These are phyloP conservation scores for Trichonephila inaurata DNA, from an alignment of 1,140 invertebrate genomes.

Conservation along the genomic window DNA sequence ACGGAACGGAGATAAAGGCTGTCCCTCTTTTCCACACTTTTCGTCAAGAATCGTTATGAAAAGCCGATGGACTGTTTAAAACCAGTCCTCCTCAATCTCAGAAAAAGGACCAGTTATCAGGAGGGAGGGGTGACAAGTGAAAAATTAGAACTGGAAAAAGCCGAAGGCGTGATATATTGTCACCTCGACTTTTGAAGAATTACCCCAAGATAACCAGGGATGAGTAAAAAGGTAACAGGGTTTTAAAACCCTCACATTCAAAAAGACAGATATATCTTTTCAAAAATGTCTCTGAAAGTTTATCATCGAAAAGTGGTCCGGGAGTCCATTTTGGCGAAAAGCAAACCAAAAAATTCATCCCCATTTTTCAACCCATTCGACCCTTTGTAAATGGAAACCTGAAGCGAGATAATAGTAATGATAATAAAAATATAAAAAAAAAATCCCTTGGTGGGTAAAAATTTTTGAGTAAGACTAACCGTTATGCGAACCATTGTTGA, in stretches of 20 bases:
- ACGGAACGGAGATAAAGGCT: slow-evolving; percentile 17
- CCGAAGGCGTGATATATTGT: slow-evolving; percentile 70
- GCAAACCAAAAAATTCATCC: slow-evolving; percentile 43
- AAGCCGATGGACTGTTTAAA: slow-evolving; percentile 72
- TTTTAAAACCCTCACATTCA: slow-evolving; percentile 71
- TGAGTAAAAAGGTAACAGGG: slow-evolving; percentile 70
- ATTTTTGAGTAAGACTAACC: slow-evolving; percentile 76
- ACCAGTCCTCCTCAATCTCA: slow-evolving; percentile 52
- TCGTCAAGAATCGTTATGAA: slow-evolving; percentile 62
- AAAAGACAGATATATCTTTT: slow-evolving; percentile 70
- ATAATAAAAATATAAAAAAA: slow-evolving; percentile 72
- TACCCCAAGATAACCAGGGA: slow-evolving; percentile 63
- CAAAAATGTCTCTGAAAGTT: slow-evolving; percentile 55
- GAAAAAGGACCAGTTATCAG: slow-evolving; percentile 45
- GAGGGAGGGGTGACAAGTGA: slow-evolving; percentile 52
- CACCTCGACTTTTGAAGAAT: slow-evolving; percentile 69
- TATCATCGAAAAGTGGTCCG: slow-evolving; percentile 63
- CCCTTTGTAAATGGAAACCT: slow-evolving; percentile 55
- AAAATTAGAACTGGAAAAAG: slow-evolving; percentile 75
- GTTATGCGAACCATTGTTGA: slow-evolving; percentile 67
- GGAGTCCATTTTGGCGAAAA: background rate
- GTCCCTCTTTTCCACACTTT: slow-evolving; percentile 17
- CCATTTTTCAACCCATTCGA: slow-evolving; percentile 57
- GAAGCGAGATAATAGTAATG: slow-evolving; percentile 71
- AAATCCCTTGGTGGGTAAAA: slow-evolving; percentile 45